Percentiles rank a stretch among this genome's conserved stretches.
These are phyloP conservation scores for Siderastrea siderea DNA, from an alignment of 92 coral and sea anemone genomes.

Conservation along the genomic window DNA sequence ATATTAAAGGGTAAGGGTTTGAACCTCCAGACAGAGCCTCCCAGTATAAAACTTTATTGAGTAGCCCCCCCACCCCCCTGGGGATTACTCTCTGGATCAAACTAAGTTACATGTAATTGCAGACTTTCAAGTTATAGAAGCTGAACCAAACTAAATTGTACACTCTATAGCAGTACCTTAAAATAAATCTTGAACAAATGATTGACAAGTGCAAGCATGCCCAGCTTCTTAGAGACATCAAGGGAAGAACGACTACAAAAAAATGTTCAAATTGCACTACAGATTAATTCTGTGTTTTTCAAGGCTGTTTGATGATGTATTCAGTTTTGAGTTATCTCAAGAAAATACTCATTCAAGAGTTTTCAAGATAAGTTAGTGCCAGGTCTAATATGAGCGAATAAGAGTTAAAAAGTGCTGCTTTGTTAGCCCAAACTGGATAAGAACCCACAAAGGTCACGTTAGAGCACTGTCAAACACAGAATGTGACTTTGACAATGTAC, in stretches of 20 bases:
- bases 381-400: too few species aligned
- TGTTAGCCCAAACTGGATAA: too few species aligned
- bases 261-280: background rate
- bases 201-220: conserved; percentile 97
- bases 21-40: too few species aligned
- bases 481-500: too few species aligned
- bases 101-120: background rate
- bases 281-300: background rate
- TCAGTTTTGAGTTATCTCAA: background rate
- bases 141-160: background rate
- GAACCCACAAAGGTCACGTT: too few species aligned
- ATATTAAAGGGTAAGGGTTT: too few species aligned
- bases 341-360: too few species aligned
- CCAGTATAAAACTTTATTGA: too few species aligned
- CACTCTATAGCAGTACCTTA: conserved; percentile 62
- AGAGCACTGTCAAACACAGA: too few species aligned
- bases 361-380: too few species aligned
- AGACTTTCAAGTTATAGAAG: background rate
- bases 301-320: background rate
- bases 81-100: background rate
- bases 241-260: conserved; percentile 90
- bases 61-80: too few species aligned
- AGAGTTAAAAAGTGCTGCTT: too few species aligned
- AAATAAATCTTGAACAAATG: conserved; percentile 98
- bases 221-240: conserved; percentile 99